Base-by-base conservation (phyloP, 2,113 vertebrate species). In the Mesoclemmys tuberculata region DNA sequence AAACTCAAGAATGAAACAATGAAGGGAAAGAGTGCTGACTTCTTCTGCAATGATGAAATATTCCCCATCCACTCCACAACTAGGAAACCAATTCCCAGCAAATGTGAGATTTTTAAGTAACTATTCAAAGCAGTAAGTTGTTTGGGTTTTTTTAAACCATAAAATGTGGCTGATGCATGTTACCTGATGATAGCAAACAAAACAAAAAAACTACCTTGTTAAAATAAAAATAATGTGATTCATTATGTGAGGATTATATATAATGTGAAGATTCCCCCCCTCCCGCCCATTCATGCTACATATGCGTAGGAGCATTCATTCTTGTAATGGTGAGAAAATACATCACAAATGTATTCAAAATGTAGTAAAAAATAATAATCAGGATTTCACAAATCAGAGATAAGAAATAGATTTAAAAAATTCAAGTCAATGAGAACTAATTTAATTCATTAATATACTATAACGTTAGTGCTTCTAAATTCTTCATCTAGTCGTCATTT, bases 11-110 rank as follows among this genome's bases (percentile, higher is more conserved):
- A 93, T 18, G 78, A 82, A 93, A 97, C 91, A 95, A 95, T 81
- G 75, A 92, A 94, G 61, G 81, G 84, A 79, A 5, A 82, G 75
- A 78, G 79, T n/a, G 78, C 84, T 86, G 90, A 94, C 92, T 97
- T 92, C 64, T 87, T 77, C 89, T 89, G 83, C 35, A 94, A 74
- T 77, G 90, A 85, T 18, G 46, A 85, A 64, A 81, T 9, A 0
- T 35, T 54, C 54, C 35, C 91, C 84, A 78, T 83, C 49, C 49
- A 14, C 79, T 93, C 78, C 64, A 90, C 82, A 90, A 87, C 58
- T 55, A 85, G 49, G 41, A 85, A 96, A 58, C 55, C 71, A 55
- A 29, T 87, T 95, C n/a, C 93, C 92, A 51, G 78, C 88, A 93
- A 84, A 85, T 38, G 2, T 71, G 64, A 71, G 18, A 71, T 71